Evolutionary conservation across 2,888 invertebrate genomes (phyloP).

Genomic region (Chironomus riparius): DNA sequence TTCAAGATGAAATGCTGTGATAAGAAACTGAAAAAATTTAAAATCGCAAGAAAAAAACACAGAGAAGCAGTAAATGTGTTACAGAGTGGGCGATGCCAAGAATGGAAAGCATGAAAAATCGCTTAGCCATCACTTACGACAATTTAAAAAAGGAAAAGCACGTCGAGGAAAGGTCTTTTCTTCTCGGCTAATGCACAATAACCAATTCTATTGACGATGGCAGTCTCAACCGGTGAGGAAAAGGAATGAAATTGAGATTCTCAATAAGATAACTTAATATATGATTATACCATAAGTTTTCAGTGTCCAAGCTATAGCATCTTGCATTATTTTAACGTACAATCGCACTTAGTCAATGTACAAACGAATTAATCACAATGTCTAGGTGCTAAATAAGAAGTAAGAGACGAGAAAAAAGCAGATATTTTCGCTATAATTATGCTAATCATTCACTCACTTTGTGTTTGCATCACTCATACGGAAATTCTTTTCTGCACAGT

Average conservation of each 20-base stretch:
- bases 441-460: neutral
- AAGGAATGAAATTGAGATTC: neutral
- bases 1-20: neutral
- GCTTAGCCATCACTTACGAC: neutral
- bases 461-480: neutral
- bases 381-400: neutral
- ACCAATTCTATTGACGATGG: neutral
- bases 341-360: neutral
- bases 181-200: neutral
- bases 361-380: neutral
- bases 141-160: neutral
- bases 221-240: neutral
- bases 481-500: neutral
- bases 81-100: neutral
- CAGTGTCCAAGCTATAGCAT: neutral
- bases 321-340: neutral
- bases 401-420: neutral
- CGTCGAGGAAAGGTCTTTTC: too few species aligned
- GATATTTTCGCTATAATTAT: neutral
- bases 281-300: neutral
- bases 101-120: conserved; percentile 1
- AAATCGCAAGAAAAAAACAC: neutral
- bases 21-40: neutral
- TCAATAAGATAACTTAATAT: conserved; percentile 4
- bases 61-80: neutral